A percentile compares a stretch with the other conserved stretches of the same genome.
These are phyloP conservation scores for Lasaia peninsularis DNA, from an alignment of 1,140 invertebrate species.

Conservation along the genomic window DNA sequence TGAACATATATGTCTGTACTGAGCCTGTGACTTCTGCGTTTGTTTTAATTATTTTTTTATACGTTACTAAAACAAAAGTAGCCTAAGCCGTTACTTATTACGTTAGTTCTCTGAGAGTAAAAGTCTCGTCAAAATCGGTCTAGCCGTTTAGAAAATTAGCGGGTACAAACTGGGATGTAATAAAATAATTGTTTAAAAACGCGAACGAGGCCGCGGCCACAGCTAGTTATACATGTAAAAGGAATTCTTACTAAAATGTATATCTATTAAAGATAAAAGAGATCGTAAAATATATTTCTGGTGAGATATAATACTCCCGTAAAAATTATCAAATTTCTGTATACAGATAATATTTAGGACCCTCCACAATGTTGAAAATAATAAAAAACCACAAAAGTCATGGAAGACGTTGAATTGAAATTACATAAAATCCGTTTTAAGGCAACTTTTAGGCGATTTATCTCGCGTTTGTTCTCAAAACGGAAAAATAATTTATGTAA, in stretches of 20 bases:
- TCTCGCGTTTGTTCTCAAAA: not conserved
- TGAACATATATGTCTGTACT: too few relatives aligned
- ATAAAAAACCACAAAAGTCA: constrained; percentile 2
- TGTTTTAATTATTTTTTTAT: too few relatives aligned
- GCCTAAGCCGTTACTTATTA: too few relatives aligned
- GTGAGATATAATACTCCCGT: not conserved
- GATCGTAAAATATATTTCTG: not conserved
- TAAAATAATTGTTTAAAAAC: too few relatives aligned
- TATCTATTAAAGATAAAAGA: not conserved
- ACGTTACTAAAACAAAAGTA: too few relatives aligned
- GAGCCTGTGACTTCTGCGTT: too few relatives aligned
- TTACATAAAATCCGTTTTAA: not conserved
- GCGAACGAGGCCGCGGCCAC: too few relatives aligned
- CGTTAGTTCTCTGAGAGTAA: too few relatives aligned
- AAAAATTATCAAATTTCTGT: constrained; percentile 11
- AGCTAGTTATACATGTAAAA: not conserved
- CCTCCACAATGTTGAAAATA: constrained; percentile 1
- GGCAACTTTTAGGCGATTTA: not conserved
- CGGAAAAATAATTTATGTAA: not conserved
- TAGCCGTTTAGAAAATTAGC: too few relatives aligned
- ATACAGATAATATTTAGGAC: constrained; percentile 10
- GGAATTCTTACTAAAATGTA: not conserved
- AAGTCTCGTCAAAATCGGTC: too few relatives aligned
- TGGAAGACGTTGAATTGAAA: constrained; percentile 7
- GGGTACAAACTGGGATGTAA: too few relatives aligned